phyloP scores from a whole-genome alignment of 2,888 invertebrate genomes.

The Mactromeris polynyma region DNA sequence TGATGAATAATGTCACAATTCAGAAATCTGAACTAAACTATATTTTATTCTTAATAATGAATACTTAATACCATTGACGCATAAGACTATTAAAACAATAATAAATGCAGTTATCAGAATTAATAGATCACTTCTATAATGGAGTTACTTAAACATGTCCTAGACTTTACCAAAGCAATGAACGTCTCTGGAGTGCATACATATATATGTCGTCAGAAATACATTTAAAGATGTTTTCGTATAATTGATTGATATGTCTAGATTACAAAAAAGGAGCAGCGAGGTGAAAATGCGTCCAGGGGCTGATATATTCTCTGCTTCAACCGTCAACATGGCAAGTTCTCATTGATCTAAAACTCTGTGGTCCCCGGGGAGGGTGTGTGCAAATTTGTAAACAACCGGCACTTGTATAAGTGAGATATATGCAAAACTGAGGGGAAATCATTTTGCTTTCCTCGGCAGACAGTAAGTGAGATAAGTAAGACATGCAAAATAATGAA shows the following conservation, averaged over 20 bases:
- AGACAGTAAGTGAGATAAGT: no score
- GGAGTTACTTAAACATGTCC: no score
- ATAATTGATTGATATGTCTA: constrained; percentile 5
- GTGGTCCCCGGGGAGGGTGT: background rate
- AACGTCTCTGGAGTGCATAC: background rate
- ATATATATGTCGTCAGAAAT: background rate
- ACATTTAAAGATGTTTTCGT: background rate
- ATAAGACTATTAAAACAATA: no score
- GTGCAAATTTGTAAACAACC: constrained; percentile 18
- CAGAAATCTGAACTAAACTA: no score
- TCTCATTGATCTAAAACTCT: constrained; percentile 40
- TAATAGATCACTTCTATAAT: no score
- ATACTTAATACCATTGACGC: no score
- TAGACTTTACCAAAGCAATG: no score
- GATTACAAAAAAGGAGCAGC: background rate
- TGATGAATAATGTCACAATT: no score
- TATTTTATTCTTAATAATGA: no score
- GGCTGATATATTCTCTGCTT: constrained; percentile 72
- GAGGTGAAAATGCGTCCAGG: constrained; percentile 75
- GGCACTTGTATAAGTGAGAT: constrained; percentile 11
- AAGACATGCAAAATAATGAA: no score
- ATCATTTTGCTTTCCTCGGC: no score
- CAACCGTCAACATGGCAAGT: constrained; percentile 48
- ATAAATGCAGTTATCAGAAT: no score
- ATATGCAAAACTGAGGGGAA: background rate